Conservation (phyloP, 2,888 invertebrate genomes). For the Megastigmus dorsalis region DNA sequence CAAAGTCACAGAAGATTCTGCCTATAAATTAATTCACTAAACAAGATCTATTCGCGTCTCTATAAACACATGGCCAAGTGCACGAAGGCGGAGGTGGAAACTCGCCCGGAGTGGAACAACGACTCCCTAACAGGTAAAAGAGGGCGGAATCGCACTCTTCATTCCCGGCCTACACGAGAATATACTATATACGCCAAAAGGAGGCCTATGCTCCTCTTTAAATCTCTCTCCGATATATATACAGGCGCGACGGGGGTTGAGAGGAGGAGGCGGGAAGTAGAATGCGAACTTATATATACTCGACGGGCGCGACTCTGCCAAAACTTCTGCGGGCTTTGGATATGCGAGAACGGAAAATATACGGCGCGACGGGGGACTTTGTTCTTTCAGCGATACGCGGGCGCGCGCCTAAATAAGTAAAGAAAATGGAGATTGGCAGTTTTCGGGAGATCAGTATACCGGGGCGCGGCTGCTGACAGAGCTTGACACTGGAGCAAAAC, state of each 20-base stretch:
- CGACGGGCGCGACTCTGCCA: conserved; percentile 39
- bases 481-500: too few relatives aligned
- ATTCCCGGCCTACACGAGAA: conserved; percentile 65
- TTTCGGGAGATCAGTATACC: conserved; percentile 17
- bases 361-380: conserved; percentile 36
- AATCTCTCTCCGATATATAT: conserved; percentile 56
- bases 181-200: conserved; percentile 63
- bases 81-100: too few relatives aligned
- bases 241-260: not conserved
- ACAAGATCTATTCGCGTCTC: too few relatives aligned
- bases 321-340: conserved; percentile 42
- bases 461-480: not conserved
- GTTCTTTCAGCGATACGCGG: not conserved
- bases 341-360: conserved; percentile 27
- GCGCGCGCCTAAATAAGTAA: conserved; percentile 22
- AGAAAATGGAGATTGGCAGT: conserved; percentile 49
- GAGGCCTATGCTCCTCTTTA: conserved; percentile 53
- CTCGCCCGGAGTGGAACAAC: too few relatives aligned
- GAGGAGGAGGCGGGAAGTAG: not conserved
- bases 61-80: too few relatives aligned
- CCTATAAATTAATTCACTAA: too few relatives aligned
- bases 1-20: too few relatives aligned
- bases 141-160: conserved; percentile 40
- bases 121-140: too few relatives aligned
- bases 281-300: conserved; percentile 37